These are phyloP conservation scores for Tanytarsus gracilentus DNA, from an alignment of 2,888 invertebrate genomes.

Conservation along the genomic window DNA sequence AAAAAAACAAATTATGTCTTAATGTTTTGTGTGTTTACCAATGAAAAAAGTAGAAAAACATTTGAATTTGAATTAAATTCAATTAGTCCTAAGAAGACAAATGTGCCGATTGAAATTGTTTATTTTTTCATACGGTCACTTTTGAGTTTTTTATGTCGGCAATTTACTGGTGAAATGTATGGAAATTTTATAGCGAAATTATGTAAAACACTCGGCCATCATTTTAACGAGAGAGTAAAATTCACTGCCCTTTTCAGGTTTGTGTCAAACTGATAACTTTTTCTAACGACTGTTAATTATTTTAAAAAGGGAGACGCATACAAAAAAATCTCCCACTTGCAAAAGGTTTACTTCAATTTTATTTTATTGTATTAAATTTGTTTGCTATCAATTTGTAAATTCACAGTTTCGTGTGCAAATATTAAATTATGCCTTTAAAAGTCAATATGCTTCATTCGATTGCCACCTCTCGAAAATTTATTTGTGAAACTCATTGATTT, in stretches of 20 bases:
- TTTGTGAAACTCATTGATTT: constrained; percentile 23
- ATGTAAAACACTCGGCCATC: constrained; percentile 20
- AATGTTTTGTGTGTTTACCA: too few relatives aligned
- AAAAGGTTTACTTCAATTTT: too few relatives aligned
- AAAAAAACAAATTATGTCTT: too few relatives aligned
- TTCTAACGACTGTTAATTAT: neutral
- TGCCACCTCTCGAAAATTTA: too few relatives aligned
- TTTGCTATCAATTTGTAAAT: too few relatives aligned
- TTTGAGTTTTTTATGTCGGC: neutral
- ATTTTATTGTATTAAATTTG: too few relatives aligned
- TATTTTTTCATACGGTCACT: constrained; percentile 3
- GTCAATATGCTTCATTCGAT: constrained; percentile 15
- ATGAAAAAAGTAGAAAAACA: too few relatives aligned
- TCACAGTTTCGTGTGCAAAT: too few relatives aligned
- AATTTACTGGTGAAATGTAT: constrained; percentile 8
- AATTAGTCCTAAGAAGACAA: too few relatives aligned
- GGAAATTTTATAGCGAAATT: constrained; percentile 18
- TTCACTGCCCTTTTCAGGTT: constrained; percentile 17
- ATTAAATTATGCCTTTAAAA: neutral
- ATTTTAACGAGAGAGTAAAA: constrained; percentile 15
- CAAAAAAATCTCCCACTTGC: too few relatives aligned
- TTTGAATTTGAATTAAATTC: too few relatives aligned
- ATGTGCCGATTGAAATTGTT: too few relatives aligned
- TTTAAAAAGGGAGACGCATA: neutral
- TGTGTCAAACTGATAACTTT: constrained; percentile 11